Conservation (phyloP, 2,113 vertebrate genomes). For the Carlito syrichta region DNA sequence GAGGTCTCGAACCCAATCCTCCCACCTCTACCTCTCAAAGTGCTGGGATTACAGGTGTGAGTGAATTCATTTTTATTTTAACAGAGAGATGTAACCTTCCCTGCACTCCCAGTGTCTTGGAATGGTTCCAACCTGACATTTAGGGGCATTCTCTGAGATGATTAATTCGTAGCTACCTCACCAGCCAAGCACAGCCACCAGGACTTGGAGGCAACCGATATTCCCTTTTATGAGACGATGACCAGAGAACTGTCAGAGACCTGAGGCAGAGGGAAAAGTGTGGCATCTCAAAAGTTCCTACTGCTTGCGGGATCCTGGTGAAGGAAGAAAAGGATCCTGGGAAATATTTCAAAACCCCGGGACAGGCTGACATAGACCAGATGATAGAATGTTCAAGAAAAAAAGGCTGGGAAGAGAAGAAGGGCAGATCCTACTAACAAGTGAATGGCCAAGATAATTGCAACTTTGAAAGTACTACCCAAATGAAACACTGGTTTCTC, state of each 20-base stretch:
- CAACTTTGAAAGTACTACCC: accelerated
- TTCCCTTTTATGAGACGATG: background rate
- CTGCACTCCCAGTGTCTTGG: background rate
- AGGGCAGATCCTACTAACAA: background rate
- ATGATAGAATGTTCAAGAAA: background rate
- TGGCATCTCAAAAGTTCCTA: background rate
- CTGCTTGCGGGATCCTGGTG: background rate
- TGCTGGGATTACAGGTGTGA: too few relatives aligned
- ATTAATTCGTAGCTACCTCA: constrained; percentile 14
- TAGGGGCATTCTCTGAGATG: constrained; percentile 25
- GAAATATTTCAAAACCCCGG: background rate
- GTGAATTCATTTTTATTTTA: background rate
- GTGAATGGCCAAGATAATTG: background rate
- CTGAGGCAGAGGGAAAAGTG: background rate
- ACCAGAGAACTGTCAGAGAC: background rate
- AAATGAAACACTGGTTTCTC: background rate
- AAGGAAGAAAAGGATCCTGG: background rate
- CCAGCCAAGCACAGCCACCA: background rate
- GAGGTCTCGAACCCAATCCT: too few relatives aligned
- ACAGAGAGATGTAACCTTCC: constrained; percentile 18
- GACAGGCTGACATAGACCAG: background rate
- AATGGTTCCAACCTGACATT: constrained; percentile 14
- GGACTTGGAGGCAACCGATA: background rate
- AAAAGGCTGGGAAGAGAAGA: background rate
- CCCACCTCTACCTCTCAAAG: too few relatives aligned